Conservation (phyloP, 2,797 vertebrate genomes). For the Halcyon badia region DNA sequence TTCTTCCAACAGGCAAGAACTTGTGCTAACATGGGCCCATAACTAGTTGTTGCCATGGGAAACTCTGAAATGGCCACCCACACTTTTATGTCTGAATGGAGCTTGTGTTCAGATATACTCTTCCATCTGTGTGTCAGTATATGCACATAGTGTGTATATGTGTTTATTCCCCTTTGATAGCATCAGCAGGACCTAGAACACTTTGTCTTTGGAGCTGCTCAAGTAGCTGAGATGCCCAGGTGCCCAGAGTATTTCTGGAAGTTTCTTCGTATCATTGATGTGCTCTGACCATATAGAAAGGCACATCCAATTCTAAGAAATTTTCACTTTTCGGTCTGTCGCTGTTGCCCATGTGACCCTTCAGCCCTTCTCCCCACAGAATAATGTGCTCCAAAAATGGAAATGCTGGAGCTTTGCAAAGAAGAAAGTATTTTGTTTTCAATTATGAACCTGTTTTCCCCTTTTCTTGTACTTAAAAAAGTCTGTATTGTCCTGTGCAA, state of each 20-base stretch:
- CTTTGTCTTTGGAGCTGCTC: not conserved
- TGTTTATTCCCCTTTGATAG: not conserved
- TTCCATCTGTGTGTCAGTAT: not conserved
- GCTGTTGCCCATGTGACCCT: not conserved
- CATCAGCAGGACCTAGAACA: not conserved
- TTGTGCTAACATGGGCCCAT: not conserved
- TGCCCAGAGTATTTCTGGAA: not conserved
- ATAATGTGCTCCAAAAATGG: not conserved
- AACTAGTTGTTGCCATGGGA: conserved; percentile 44
- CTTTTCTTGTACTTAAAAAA: not conserved
- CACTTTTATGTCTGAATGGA: conserved; percentile 30
- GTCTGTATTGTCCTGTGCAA: not conserved
- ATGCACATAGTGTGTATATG: not conserved
- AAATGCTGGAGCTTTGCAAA: not conserved
- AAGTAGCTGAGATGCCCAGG: not conserved
- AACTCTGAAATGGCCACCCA: conserved; percentile 46
- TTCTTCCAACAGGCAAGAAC: conserved; percentile 28
- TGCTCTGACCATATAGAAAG: not conserved
- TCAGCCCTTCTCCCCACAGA: not conserved
- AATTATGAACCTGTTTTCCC: not conserved
- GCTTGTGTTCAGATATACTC: conserved; percentile 21
- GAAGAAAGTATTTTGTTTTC: not conserved
- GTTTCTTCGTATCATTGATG: not conserved
- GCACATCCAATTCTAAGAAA: not conserved
- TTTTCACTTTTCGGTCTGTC: not conserved